phyloP scores from a whole-genome alignment of 2,113 vertebrate species.

The Lonchura striata region DNA sequence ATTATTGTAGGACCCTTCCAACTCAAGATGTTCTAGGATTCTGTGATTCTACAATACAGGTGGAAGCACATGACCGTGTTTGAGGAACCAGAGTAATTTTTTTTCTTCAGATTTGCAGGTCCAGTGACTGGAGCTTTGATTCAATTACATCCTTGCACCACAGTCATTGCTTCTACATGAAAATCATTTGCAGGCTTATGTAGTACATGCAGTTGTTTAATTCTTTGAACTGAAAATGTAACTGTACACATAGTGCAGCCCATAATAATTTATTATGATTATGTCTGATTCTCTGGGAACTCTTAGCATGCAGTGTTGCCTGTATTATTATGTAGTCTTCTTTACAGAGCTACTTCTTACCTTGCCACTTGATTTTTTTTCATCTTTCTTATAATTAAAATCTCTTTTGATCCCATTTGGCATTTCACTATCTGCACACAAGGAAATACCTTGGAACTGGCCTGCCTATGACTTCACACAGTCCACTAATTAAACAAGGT shows the following conservation, averaged over 20 bases:
- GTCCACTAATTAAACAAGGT: constrained; percentile 41
- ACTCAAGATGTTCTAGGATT: not conserved
- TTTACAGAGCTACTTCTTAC: not conserved
- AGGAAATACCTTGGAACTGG: constrained; percentile 7
- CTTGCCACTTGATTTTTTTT: not conserved
- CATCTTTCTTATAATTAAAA: constrained; percentile 28
- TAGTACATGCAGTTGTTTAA: not conserved
- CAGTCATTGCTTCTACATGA: not conserved
- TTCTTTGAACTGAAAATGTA: not conserved
- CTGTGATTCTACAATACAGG: not conserved
- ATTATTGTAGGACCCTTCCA: not conserved
- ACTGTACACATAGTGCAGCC: not conserved
- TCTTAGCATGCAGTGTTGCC: not conserved
- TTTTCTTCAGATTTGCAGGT: not conserved
- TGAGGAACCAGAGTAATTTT: not conserved
- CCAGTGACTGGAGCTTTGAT: not conserved
- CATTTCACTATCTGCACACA: constrained; percentile 20
- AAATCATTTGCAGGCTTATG: not conserved
- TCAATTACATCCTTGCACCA: not conserved
- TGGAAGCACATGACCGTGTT: not conserved
- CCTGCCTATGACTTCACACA: constrained; percentile 6
- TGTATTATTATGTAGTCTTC: not conserved
- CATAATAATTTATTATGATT: not conserved
- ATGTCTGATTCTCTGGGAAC: not conserved
- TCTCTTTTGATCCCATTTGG: constrained; percentile 21